Conservation (phyloP, 2,113 vertebrate species). For the Oriolus oriolus region DNA sequence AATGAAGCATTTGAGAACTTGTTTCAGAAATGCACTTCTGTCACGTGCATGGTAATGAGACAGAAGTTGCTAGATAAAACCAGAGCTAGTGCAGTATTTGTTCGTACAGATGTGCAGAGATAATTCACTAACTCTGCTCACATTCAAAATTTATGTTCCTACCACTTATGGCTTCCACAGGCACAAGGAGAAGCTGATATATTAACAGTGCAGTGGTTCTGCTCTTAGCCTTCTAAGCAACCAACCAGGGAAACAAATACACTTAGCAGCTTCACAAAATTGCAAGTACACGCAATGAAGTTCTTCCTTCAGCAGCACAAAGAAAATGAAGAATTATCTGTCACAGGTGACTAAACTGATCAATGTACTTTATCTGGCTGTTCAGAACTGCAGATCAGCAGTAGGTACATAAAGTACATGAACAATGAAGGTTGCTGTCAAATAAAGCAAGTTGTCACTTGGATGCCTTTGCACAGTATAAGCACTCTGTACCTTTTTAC, state of each 20-base stretch:
- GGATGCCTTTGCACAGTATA: not conserved
- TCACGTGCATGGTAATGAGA: accelerated
- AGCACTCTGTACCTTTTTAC: not conserved
- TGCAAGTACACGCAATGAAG: not conserved
- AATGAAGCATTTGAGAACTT: not conserved
- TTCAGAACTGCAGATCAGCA: not conserved
- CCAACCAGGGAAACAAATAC: not conserved
- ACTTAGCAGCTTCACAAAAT: not conserved
- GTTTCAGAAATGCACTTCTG: not conserved
- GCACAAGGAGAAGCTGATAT: not conserved
- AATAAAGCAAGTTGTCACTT: not conserved
- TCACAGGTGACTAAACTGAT: not conserved
- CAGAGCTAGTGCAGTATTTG: not conserved
- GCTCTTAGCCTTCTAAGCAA: not conserved
- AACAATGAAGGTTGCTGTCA: not conserved
- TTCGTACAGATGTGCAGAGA: not conserved
- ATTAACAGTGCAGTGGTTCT: not conserved
- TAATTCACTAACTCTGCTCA: not conserved
- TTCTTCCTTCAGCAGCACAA: not conserved
- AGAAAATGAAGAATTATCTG: not conserved
- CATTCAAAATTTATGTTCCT: not conserved
- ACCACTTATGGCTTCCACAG: not conserved
- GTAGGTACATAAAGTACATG: not conserved
- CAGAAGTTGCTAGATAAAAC: not conserved
- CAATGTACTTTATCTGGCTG: not conserved